phyloP scores from a whole-genome alignment of 2,113 vertebrate species.

The Notechis scutatus region DNA sequence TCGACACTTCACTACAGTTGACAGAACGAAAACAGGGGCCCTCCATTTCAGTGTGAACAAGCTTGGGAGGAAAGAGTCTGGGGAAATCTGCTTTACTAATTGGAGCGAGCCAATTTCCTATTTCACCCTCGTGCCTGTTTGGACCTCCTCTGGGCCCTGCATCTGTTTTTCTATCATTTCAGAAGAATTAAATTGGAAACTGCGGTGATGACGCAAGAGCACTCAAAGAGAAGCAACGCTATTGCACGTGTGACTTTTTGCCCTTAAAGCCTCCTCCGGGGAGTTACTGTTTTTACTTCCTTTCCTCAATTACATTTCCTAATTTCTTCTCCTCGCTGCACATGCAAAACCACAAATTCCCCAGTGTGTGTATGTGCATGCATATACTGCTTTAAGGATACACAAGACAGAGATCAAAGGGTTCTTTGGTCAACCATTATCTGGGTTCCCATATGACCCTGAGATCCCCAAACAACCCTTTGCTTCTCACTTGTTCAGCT shows the following conservation, averaged over 20 bases:
- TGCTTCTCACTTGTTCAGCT: neutral
- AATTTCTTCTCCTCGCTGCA: neutral
- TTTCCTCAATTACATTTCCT: slow-evolving; percentile 12
- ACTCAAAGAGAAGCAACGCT: neutral
- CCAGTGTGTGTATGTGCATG: neutral
- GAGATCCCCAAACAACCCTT: neutral
- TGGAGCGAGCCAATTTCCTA: slow-evolving; percentile 25
- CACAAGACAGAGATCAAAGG: neutral
- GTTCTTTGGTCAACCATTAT: neutral
- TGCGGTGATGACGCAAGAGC: slow-evolving; percentile 39
- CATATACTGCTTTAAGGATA: neutral
- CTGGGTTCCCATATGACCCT: neutral
- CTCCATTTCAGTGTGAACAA: neutral
- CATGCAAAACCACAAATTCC: neutral
- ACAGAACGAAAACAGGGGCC: neutral
- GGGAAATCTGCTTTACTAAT: slow-evolving; percentile 42
- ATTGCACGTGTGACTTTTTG: slow-evolving; percentile 29
- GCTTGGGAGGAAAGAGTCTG: slow-evolving; percentile 11
- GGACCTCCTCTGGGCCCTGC: slow-evolving; percentile 30
- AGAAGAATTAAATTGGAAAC: slow-evolving; percentile 36
- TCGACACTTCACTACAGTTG: neutral
- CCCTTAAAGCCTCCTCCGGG: slow-evolving; percentile 4
- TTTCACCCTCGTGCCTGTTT: slow-evolving; percentile 13
- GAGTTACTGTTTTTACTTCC: slow-evolving; percentile 24
- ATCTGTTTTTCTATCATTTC: slow-evolving; percentile 45